phyloP scores from a whole-genome alignment of 2,797 vertebrate genomes.

The Staurois parvus region DNA sequence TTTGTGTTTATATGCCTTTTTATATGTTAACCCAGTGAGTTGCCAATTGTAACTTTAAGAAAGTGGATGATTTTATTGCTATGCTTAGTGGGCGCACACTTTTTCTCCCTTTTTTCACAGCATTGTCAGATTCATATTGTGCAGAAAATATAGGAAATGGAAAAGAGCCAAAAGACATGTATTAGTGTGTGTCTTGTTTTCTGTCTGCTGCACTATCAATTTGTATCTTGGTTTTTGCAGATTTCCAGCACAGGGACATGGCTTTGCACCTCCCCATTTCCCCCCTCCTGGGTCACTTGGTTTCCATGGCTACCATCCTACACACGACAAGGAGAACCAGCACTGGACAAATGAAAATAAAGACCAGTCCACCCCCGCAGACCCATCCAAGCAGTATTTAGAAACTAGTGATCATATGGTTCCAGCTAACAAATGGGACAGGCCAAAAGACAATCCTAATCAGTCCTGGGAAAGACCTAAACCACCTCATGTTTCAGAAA shows the following conservation, averaged over 20 bases:
- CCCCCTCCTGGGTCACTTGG: slow-evolving; percentile 67
- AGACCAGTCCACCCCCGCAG: neutral
- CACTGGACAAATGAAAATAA: neutral
- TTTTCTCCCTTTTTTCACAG: too few relatives aligned
- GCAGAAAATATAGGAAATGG: too few relatives aligned
- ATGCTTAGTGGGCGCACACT: too few relatives aligned
- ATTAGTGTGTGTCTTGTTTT: too few relatives aligned
- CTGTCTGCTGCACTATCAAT: too few relatives aligned
- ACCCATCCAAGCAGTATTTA: neutral
- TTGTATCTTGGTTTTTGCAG: slow-evolving; percentile 67
- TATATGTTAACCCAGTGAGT: too few relatives aligned
- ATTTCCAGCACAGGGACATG: slow-evolving; percentile 81
- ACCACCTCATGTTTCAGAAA: neutral
- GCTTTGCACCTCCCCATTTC: slow-evolving; percentile 63
- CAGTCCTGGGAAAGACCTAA: neutral
- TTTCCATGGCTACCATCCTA: slow-evolving; percentile 75
- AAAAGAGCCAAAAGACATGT: too few relatives aligned
- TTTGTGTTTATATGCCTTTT: too few relatives aligned
- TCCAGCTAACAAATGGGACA: slow-evolving; percentile 17
- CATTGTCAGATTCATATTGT: too few relatives aligned
- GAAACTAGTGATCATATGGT: neutral
- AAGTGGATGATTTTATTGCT: too few relatives aligned
- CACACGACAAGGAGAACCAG: slow-evolving; percentile 73
- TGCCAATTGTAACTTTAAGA: too few relatives aligned
- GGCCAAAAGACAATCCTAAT: neutral